Evolutionary conservation across 2,888 invertebrate genomes (phyloP).

Genomic region (Dasypogon diadema): DNA sequence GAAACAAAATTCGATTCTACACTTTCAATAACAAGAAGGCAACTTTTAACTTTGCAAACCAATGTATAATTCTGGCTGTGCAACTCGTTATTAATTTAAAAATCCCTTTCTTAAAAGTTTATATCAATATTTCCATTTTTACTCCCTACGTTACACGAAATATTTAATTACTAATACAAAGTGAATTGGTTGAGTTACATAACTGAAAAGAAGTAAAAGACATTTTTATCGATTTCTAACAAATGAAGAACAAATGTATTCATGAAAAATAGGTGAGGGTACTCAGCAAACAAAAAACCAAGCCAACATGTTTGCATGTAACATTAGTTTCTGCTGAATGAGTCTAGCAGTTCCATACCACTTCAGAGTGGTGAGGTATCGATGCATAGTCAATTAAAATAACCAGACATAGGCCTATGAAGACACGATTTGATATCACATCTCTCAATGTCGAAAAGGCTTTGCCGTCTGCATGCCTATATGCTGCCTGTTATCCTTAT

Average conservation of each 20-base stretch:
- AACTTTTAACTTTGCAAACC: too few species aligned
- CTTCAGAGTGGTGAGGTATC: conserved; percentile 22
- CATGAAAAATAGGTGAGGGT: conserved; percentile 38
- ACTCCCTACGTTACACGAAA: too few species aligned
- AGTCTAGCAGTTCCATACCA: not conserved
- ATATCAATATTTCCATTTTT: too few species aligned
- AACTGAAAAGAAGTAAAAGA: not conserved
- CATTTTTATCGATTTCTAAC: conserved; percentile 26
- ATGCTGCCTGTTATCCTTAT: conserved; percentile 54
- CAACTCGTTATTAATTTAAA: too few species aligned
- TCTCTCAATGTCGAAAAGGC: conserved; percentile 45
- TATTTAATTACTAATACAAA: too few species aligned
- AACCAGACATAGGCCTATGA: conserved; percentile 33
- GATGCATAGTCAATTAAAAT: conserved; percentile 48
- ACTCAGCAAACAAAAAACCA: conserved; percentile 21
- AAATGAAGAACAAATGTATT: conserved; percentile 15
- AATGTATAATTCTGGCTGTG: too few species aligned
- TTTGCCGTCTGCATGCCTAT: conserved; percentile 44
- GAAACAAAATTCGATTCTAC: too few species aligned
- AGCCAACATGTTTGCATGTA: not conserved
- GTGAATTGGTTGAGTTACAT: not conserved
- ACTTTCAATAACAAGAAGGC: too few species aligned
- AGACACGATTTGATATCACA: conserved; percentile 43
- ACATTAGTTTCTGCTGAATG: conserved; percentile 34
- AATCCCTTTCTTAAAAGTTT: too few species aligned